phyloP scores from a whole-genome alignment of 2,113 vertebrate species.

The cat (Felis catus) region F.catus_Fca126_mat1.0 CM031425.1:24644001-24644500 shows the following conservation, averaged over 20 bases:
- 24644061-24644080: not conserved
- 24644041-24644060: fast-evolving
- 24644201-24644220: not conserved
- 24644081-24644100: not conserved
- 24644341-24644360: not conserved
- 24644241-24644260: not conserved
- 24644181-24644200: not conserved
- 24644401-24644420: not conserved
- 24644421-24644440: not conserved
- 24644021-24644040: conserved; percentile 89
- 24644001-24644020: conserved; percentile 90
- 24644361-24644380: not conserved
- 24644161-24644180: not conserved
- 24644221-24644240: not conserved
- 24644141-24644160: not conserved
- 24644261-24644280: not conserved
- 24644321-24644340: not conserved
- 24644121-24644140: fast-evolving
- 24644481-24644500: conserved; percentile 85
- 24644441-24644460: not conserved
- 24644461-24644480: conserved; percentile 42
- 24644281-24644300: not conserved
- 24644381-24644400: not conserved
- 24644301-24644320: not conserved
- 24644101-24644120: not conserved